Conservation (phyloP, 2,113 vertebrate species). For the Stegostoma tigrinum region DNA sequence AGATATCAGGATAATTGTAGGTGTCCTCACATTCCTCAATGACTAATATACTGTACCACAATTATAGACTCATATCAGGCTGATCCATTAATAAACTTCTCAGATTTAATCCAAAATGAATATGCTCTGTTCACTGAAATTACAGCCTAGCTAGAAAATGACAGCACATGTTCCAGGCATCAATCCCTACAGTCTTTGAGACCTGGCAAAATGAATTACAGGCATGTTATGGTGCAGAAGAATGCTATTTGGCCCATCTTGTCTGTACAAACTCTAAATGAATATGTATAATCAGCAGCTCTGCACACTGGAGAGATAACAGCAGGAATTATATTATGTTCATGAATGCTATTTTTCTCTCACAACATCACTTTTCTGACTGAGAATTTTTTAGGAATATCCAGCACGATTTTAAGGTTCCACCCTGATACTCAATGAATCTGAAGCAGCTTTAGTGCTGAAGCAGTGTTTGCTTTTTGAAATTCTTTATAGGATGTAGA, state of each 20-base stretch:
- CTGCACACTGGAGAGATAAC: neutral
- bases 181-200: neutral
- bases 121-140: neutral
- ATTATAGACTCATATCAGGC: neutral
- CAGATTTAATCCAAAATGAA: neutral
- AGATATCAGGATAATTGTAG: neutral
- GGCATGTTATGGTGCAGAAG: too few relatives aligned
- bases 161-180: neutral
- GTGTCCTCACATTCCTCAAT: neutral
- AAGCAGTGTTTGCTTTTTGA: neutral
- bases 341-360: neutral
- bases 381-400: neutral
- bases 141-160: neutral
- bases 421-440: neutral
- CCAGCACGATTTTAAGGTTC: neutral
- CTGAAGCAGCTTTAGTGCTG: neutral
- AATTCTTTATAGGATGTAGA: neutral
- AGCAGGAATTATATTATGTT: neutral
- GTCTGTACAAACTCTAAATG: too few relatives aligned
- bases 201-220: neutral
- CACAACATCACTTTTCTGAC: neutral
- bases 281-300: too few relatives aligned
- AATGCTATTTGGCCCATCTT: too few relatives aligned
- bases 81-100: neutral
- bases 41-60: neutral